A percentile compares a stretch with the other conserved stretches of the same genome.
phyloP scores from a whole-genome alignment of 2,797 vertebrate genomes.

The Takifugu rubripes region DNA sequence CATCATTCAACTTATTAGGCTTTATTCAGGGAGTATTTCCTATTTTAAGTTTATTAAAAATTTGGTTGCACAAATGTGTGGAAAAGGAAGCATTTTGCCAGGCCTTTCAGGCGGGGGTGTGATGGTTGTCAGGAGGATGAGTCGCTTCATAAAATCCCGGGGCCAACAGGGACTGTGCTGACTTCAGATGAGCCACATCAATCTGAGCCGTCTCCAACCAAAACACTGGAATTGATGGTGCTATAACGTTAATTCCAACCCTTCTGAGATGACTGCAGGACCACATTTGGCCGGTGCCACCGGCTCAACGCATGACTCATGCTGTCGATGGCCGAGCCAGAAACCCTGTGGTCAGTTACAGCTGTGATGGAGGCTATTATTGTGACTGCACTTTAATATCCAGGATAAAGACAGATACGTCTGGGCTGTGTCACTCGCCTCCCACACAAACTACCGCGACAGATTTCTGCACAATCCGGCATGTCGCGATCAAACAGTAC shows the following conservation, averaged over 20 bases:
- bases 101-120: conserved; percentile 40
- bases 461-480: neutral
- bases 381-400: conserved; percentile 36
- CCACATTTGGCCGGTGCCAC: conserved; percentile 53
- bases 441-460: neutral
- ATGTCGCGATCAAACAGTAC: neutral
- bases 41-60: no score
- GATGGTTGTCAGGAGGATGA: conserved; percentile 64
- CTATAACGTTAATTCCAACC: conserved; percentile 37
- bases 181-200: conserved; percentile 61
- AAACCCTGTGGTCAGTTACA: conserved; percentile 37
- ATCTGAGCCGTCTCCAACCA: conserved; percentile 49
- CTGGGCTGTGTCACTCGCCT: conserved; percentile 8
- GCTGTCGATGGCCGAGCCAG: conserved; percentile 37
- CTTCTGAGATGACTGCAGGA: conserved; percentile 36
- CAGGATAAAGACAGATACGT: conserved; percentile 4
- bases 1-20: no score
- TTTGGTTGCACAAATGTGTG: conserved; percentile 16
- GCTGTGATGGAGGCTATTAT: conserved; percentile 43
- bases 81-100: conserved; percentile 50
- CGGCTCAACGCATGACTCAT: conserved; percentile 48
- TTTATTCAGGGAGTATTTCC: no score
- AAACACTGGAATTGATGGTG: conserved; percentile 52
- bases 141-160: conserved; percentile 67
- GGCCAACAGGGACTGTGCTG: conserved; percentile 55